Base-by-base conservation (phyloP, 2,113 vertebrate genomes). In the Garra rufa region DNA sequence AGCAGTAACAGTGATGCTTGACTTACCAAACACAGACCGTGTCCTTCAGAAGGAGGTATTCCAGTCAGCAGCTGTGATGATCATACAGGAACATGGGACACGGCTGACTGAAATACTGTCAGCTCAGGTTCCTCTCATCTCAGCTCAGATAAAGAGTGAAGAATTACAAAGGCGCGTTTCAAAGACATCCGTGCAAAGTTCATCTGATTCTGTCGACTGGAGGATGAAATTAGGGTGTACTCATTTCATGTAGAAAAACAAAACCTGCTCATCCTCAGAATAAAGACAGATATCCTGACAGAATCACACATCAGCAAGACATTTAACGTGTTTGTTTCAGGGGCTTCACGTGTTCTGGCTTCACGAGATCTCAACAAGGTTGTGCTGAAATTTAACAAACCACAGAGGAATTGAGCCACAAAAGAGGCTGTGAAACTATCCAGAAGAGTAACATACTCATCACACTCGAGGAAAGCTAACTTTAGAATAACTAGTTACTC, bases 221-320 rank as follows among this genome's bases (percentile, higher is more conserved):
- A 78, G 55, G 76, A 55, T 78, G 55, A 78, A 78, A 78, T 78
- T 78, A 14, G 21, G 38, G 34, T 15, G 55, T 44, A 44, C 61
- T 38, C 8, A 0, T 78, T 78, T 59, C 76, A 21, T 7, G 38
- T 8, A 57, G 50, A 21, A 76, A 11, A 59, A 11, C 38, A 61
- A 21, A 61, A 61, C 55, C 55, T 17, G n/a, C 17, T 61, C 0
- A 14, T 26, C 41, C 6, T 78, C 55, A 44, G n/a, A 61, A 43
- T 43, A 43, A 43, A 13, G 55, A 61, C 21, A 17, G 34, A 61
- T 41, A 38, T 78, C 76, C n/a, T 19, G 13, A 7, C 4, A 43
- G 52, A 43, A 41, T 57, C 34, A 77, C 19, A 77, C 41, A 71
- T 7, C 34, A 6, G 69, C 69, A 71, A 24, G 59, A 44, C 41